phyloP scores from a whole-genome alignment of 1,140 invertebrate species.

The Teleopsis dalmanni region DNA sequence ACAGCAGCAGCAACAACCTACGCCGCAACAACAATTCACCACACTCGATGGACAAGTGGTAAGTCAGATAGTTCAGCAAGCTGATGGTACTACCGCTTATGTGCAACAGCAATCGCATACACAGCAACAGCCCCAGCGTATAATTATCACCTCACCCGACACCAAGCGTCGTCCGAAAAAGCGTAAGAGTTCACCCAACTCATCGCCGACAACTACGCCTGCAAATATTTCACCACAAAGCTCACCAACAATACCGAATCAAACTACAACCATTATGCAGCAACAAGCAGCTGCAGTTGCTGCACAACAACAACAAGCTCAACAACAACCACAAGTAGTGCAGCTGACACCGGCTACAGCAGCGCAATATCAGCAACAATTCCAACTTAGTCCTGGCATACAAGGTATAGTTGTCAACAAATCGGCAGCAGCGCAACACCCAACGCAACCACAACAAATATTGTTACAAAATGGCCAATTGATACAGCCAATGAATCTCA shows the following conservation, averaged over 20 bases:
- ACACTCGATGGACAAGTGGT: conserved; percentile 59
- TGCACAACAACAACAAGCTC: conserved; percentile 13
- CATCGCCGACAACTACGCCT: conserved; percentile 25
- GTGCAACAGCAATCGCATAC: conserved; percentile 34
- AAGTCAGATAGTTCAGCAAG: conserved; percentile 50
- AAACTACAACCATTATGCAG: conserved; percentile 32
- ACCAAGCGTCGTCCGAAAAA: conserved; percentile 67
- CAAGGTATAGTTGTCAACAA: conserved; percentile 50
- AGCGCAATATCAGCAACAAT: conserved; percentile 52
- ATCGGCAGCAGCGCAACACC: conserved; percentile 56
- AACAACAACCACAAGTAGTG: conserved; percentile 32
- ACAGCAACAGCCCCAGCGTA: conserved; percentile 45
- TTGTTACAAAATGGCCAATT: conserved; percentile 49
- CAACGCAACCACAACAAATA: conserved; percentile 64
- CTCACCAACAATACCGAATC: conserved; percentile 39
- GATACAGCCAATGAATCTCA: conserved; percentile 70
- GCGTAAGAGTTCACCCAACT: conserved; percentile 50
- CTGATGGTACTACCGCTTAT: conserved; percentile 45
- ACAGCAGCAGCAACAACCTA: conserved; percentile 56
- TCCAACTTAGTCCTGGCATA: conserved; percentile 56
- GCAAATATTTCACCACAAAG: conserved; percentile 36
- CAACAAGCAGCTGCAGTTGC: conserved; percentile 16
- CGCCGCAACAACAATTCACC: conserved; percentile 52
- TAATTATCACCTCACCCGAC: conserved; percentile 58
- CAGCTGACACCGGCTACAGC: conserved; percentile 13